phyloP scores from a whole-genome alignment of 92 coral and sea anemone species.

The Bergia sp. region DNA sequence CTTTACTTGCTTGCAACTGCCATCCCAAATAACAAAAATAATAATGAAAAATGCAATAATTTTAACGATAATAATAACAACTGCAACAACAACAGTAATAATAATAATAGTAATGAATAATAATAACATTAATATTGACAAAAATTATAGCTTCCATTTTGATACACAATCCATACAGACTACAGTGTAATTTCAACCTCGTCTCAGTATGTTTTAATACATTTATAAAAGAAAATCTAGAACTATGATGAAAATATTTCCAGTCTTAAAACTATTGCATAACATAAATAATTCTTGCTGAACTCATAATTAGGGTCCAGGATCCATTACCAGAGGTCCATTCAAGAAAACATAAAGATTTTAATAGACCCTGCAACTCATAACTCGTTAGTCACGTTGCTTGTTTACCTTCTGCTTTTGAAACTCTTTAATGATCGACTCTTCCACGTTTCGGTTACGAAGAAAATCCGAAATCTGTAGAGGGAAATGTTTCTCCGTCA shows the following conservation, averaged over 20 bases:
- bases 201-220: not conserved
- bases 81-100: no score
- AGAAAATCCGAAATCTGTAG: conserved; percentile 47
- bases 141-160: no score
- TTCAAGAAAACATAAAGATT: not conserved
- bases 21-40: no score
- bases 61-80: no score
- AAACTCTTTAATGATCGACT: conserved; percentile 19
- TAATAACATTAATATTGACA: no score
- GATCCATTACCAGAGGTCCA: not conserved
- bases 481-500: not conserved
- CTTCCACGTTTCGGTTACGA: conserved; percentile 10
- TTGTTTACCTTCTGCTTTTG: conserved; percentile 44
- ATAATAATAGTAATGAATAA: no score
- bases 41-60: no score
- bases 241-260: not conserved
- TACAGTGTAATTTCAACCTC: not conserved
- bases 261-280: not conserved
- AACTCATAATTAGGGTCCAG: not conserved
- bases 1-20: no score
- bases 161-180: not conserved
- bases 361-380: no score
- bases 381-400: not conserved
- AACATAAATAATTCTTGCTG: not conserved
- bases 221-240: not conserved